These are phyloP conservation scores for Perizoma affinitatum DNA, from an alignment of 2,888 invertebrate genomes.

Conservation along the genomic window DNA sequence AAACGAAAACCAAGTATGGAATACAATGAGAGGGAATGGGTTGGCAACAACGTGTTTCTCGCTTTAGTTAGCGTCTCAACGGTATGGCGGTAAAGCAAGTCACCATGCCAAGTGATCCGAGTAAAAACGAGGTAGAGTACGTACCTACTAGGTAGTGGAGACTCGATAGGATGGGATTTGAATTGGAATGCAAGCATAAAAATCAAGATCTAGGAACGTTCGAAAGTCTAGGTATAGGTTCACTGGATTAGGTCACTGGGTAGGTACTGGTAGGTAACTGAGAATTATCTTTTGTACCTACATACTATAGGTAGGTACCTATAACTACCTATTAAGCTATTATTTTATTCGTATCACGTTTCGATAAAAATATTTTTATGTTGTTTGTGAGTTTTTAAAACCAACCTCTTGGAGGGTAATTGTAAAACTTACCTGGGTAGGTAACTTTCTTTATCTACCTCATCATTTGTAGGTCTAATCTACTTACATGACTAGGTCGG, in stretches of 20 bases:
- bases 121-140: slow-evolving; percentile 16
- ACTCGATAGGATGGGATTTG: slow-evolving; percentile 35
- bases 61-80: slow-evolving; percentile 55
- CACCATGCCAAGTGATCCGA: slow-evolving; percentile 43
- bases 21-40: slow-evolving; percentile 74
- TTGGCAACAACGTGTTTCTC: slow-evolving; percentile 46
- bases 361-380: no score
- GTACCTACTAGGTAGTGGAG: neutral
- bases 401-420: no score
- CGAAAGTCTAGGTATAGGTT: no score
- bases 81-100: slow-evolving; percentile 59
- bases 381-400: no score
- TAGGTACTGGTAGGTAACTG: neutral
- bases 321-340: no score
- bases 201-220: neutral
- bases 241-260: no score
- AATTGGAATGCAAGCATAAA: slow-evolving; percentile 31
- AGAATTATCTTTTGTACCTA: neutral
- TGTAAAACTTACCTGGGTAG: no score
- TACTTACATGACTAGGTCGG: no score
- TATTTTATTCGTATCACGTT: no score
- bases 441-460: no score
- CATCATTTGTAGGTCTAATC: no score
- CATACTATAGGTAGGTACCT: neutral
- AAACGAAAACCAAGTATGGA: slow-evolving; percentile 82